These are phyloP conservation scores for Euplexia lucipara DNA, from an alignment of 2,888 invertebrate species.

Conservation along the genomic window DNA sequence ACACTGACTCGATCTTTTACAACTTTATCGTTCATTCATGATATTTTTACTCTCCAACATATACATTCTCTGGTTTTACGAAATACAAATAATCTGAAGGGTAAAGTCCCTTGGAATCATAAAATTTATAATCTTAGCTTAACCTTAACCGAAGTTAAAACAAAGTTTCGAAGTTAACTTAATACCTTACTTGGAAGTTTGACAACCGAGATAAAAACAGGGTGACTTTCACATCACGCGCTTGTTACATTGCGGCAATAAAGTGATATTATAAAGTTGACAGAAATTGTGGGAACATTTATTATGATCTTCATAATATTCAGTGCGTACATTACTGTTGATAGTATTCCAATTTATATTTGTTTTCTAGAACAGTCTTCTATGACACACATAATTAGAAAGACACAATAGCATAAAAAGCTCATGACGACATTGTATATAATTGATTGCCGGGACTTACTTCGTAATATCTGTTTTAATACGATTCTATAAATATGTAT, in stretches of 20 bases:
- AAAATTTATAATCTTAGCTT: slow-evolving; percentile 56
- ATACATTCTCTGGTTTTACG: background rate
- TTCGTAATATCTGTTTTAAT: too few species aligned
- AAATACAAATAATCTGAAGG: slow-evolving; percentile 27
- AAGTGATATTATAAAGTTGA: slow-evolving; percentile 38
- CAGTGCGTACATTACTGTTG: background rate
- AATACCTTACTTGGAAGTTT: slow-evolving; percentile 55
- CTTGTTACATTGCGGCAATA: slow-evolving; percentile 26
- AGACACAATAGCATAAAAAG: background rate
- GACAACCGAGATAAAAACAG: slow-evolving; percentile 54
- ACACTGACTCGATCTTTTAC: background rate
- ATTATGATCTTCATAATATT: background rate
- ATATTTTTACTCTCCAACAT: background rate
- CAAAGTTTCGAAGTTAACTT: slow-evolving; percentile 50
- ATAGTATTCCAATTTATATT: background rate
- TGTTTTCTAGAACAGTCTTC: background rate
- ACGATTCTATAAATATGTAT: background rate
- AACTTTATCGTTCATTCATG: background rate
- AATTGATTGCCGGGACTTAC: background rate
- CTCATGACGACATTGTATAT: background rate
- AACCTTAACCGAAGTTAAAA: slow-evolving; percentile 53
- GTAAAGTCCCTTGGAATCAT: slow-evolving; percentile 30
- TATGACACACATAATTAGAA: background rate
- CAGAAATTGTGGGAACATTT: background rate
- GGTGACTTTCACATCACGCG: slow-evolving; percentile 38